Percentiles rank a stretch among this genome's conserved stretches.
Conservation (phyloP, 2,888 invertebrate species). For the Masnerella sp. region DNA sequence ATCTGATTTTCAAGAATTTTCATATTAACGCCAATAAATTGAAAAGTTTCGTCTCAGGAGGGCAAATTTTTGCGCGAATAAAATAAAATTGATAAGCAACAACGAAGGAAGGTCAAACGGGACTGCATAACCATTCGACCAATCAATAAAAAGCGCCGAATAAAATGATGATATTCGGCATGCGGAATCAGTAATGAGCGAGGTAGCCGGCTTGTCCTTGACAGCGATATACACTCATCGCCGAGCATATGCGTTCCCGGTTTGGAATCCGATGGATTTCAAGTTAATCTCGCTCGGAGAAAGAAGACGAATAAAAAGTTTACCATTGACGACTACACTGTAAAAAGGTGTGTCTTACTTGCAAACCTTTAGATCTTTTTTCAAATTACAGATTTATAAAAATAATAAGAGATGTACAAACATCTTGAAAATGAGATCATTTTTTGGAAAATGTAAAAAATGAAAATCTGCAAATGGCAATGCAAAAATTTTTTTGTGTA, state of each 20-base stretch:
- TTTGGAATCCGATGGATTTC: constrained; percentile 44
- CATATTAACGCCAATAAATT: no score
- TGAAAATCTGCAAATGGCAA: no score
- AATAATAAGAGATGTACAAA: no score
- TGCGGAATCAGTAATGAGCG: constrained; percentile 44
- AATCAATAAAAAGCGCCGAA: constrained; percentile 14
- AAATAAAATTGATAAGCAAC: constrained; percentile 6
- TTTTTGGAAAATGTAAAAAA: no score
- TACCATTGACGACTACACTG: constrained; percentile 31
- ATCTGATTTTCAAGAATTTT: no score
- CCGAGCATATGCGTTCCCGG: constrained; percentile 21
- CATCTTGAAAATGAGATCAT: no score
- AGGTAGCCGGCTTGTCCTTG: constrained; percentile 32
- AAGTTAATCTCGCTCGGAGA: constrained; percentile 25
- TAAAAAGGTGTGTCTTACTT: constrained; percentile 18
- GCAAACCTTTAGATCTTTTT: neutral
- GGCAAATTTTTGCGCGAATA: no score
- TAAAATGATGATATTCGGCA: constrained; percentile 41
- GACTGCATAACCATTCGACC: constrained; percentile 9
- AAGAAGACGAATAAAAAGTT: constrained; percentile 35
- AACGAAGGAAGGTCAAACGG: constrained; percentile 18
- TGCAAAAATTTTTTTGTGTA: no score
- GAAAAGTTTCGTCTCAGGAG: no score
- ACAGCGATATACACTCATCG: constrained; percentile 4
- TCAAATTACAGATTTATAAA: no score